Conservation (phyloP, 2,113 vertebrate species). For the Perccottus glenii region DNA sequence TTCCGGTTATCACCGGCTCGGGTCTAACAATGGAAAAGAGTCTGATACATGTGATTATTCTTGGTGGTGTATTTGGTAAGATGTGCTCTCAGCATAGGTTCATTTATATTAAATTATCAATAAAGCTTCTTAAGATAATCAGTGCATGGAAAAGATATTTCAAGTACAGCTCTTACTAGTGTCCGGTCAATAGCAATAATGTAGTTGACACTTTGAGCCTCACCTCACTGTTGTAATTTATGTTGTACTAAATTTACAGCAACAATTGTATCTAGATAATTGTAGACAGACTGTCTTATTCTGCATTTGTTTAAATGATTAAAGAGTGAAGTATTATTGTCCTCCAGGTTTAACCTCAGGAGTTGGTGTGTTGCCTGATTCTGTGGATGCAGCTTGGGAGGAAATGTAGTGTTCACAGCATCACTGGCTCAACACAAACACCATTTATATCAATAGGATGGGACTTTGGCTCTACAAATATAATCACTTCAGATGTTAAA, state of each 20-base stretch:
- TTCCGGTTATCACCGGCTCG: too few species aligned
- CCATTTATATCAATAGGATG: fast-evolving
- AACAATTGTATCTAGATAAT: too few species aligned
- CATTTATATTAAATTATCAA: too few species aligned
- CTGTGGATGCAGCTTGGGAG: slow-evolving; percentile 31
- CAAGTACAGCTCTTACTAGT: too few species aligned
- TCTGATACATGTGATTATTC: background rate
- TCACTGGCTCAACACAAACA: background rate
- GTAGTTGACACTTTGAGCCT: too few species aligned
- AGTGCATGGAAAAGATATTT: too few species aligned
- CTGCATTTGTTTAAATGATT: background rate
- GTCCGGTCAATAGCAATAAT: too few species aligned
- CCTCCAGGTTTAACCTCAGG: slow-evolving; percentile 47
- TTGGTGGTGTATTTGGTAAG: slow-evolving; percentile 1
- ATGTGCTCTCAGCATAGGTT: too few species aligned
- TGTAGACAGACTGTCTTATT: too few species aligned
- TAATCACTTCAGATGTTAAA: fast-evolving
- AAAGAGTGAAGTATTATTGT: background rate
- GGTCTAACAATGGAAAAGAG: background rate
- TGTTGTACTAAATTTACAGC: too few species aligned
- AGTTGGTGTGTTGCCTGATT: slow-evolving; percentile 27
- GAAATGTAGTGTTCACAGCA: slow-evolving; percentile 33
- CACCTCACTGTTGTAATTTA: too few species aligned
- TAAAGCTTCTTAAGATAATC: too few species aligned
- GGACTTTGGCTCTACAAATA: fast-evolving